A percentile compares a stretch with the other conserved stretches of the same genome.
Evolutionary conservation across 2,888 invertebrate genomes (phyloP).

Genomic region (Campoplex nolae): DNA sequence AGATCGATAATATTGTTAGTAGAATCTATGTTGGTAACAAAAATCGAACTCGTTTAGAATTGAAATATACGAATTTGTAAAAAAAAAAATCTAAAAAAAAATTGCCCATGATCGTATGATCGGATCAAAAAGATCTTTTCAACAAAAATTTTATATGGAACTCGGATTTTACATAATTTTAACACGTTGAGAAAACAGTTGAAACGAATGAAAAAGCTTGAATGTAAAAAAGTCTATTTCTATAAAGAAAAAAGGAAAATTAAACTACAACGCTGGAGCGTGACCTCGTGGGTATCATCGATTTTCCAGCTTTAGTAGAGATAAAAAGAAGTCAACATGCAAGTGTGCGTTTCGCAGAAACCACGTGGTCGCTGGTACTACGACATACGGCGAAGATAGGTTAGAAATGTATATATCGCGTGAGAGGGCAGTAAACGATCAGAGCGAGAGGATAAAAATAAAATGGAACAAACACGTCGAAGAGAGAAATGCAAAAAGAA

Average conservation of each 20-base stretch:
- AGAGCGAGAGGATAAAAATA: not conserved
- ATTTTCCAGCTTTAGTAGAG: conserved; percentile 40
- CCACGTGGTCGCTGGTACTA: conserved; percentile 48
- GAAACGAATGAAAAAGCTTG: not conserved
- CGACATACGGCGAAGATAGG: conserved; percentile 29
- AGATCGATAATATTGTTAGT: too few relatives aligned
- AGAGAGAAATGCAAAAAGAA: not conserved
- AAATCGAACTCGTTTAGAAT: too few relatives aligned
- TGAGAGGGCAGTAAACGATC: not conserved
- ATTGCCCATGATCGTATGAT: too few relatives aligned
- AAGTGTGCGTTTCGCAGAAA: conserved; percentile 17
- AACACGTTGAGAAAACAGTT: not conserved
- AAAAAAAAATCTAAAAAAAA: too few relatives aligned
- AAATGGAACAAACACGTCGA: not conserved
- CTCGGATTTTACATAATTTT: not conserved
- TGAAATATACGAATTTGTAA: too few relatives aligned
- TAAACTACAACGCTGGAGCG: not conserved
- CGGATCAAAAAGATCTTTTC: too few relatives aligned
- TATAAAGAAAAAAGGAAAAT: conserved; percentile 3
- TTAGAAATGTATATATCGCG: conserved; percentile 26
- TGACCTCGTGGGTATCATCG: conserved; percentile 46
- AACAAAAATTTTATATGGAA: too few relatives aligned
- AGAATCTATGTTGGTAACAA: too few relatives aligned
- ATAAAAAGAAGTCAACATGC: conserved; percentile 34
- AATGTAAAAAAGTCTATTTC: not conserved